Percentiles rank a stretch among this genome's conserved stretches.
Conservation (phyloP, 2,113 vertebrate species). For the Psilopsiagon aymara region DNA sequence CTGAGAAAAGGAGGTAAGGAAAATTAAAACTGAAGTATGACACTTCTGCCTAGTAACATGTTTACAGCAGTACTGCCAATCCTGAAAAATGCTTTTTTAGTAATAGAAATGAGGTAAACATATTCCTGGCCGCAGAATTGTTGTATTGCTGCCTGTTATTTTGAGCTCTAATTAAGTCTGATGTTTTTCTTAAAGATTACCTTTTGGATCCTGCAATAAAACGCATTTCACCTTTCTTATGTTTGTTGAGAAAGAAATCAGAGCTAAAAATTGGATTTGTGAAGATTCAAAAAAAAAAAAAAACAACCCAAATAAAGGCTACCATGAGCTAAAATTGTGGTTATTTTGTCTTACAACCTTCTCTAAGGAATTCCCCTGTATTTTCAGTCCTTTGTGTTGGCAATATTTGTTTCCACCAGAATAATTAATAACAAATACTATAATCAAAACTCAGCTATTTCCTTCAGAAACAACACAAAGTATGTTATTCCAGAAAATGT, state of each 20-base stretch:
- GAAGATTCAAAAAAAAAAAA: neutral
- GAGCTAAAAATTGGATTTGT: neutral
- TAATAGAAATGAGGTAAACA: neutral
- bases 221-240: neutral
- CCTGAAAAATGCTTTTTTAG: neutral
- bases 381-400: neutral
- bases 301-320: rapidly evolving
- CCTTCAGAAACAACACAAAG: neutral
- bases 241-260: neutral
- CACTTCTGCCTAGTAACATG: neutral
- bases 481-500: neutral
- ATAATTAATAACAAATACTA: neutral
- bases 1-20: neutral
- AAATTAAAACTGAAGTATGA: neutral
- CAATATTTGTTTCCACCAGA: neutral
- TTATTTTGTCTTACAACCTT: neutral
- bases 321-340: neutral
- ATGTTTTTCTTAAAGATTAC: neutral
- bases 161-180: neutral
- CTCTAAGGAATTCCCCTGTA: neutral
- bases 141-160: neutral
- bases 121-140: neutral
- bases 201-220: neutral
- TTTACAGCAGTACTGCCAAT: neutral
- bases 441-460: neutral